Percentiles rank a stretch among this genome's conserved stretches.
Evolutionary conservation across 2,113 vertebrate genomes (phyloP).

Genomic region (Sebastes fasciatus): DNA sequence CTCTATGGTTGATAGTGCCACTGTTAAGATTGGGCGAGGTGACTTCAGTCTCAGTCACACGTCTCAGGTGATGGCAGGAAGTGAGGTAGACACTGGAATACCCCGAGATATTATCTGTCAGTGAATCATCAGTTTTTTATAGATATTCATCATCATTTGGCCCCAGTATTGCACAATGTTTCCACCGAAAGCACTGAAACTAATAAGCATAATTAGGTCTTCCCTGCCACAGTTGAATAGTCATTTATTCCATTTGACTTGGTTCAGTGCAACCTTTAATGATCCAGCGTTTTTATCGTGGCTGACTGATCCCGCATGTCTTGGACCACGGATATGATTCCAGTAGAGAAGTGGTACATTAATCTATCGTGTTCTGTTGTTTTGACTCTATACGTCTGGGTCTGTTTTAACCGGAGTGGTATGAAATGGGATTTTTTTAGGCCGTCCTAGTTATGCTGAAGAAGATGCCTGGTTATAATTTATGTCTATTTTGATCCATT

Average conservation of each 20-base stretch:
- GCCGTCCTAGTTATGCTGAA: background rate
- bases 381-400: background rate
- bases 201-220: background rate
- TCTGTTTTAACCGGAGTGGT: background rate
- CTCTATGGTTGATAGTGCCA: background rate
- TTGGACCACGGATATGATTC: background rate
- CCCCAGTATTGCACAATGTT: background rate
- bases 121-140: constrained; percentile 11
- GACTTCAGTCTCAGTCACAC: background rate
- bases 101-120: background rate
- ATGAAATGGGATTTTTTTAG: background rate
- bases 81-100: background rate
- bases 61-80: constrained; percentile 17
- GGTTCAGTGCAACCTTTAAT: constrained; percentile 4
- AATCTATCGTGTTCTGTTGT: background rate
- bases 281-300: constrained; percentile 20
- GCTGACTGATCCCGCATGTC: constrained; percentile 3
- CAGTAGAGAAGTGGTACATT: background rate
- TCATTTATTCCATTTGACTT: constrained; percentile 26
- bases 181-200: constrained; percentile 7
- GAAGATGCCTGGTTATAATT: background rate
- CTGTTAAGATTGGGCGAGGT: background rate
- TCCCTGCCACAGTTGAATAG: background rate
- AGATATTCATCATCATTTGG: background rate
- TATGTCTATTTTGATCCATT: background rate